Evolutionary conservation across 2,113 vertebrate species (phyloP), one percentile per base, ranked within the genome.

Genomic region (Thymallus thymallus): DNA sequence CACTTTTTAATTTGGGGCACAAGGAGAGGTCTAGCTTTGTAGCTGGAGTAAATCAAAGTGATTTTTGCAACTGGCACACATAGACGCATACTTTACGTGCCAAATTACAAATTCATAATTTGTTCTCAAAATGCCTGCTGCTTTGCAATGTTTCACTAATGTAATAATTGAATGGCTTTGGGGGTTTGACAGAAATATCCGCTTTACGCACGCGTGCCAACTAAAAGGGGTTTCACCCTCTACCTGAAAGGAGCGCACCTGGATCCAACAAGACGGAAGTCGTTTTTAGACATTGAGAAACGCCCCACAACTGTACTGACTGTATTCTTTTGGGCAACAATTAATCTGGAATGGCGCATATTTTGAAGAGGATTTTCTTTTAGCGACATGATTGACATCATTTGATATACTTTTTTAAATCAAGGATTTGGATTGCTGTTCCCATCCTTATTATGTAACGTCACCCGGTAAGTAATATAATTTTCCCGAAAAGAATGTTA

Each of bases 241-340:
- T 91, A 91, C 89, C 91, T 91, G 91, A 86, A 69, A 70, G 78
- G 67, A 85, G 86, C 93, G 79, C 95, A 96, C 96, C 95, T 96
- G 95, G 93, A 89, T 89, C 92, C 87, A 91, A 80, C 91, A 32
- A 86, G 75, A 91, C 92, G 93, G 94, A 94, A 94, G 92, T 91
- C 12, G 46, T 82, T 69, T 18, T 69, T 51, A 58, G 63, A 77
- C 71, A 71, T 73, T 66, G 65, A 61, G 29, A 3, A 48, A 29
- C 3, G 62, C 67, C 45, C 7, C 10, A 6, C 22, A 41, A 74
- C 64, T 22, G 51, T 22, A 60, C 51, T 16, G 35, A 58, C 22
- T 72, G 29, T 72, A 30, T 45, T 46, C 46, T 65, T 65, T 18
- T 32, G 2, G 24, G 6, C 35, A 26, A 23, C 64, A 74, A 32